Base-by-base conservation (phyloP, 2,113 vertebrate species). In the Platichthys flesus region DNA sequence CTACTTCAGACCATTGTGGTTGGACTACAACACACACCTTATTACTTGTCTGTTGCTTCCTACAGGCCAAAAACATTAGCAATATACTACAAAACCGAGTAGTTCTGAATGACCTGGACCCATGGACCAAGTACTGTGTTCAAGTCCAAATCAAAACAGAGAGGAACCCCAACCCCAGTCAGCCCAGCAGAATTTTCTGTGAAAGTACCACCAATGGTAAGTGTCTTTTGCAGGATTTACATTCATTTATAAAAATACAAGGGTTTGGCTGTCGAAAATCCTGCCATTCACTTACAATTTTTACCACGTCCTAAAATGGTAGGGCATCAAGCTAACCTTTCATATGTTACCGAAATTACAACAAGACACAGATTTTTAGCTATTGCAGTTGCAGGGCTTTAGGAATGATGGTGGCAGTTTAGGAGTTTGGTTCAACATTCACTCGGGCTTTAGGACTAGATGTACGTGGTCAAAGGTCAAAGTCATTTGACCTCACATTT, bases 81-180 rank as follows among this genome's bases (percentile, higher is more conserved):
- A 1, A n/a, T 3, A 0, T 37, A 1, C 35, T 16, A 1, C 85
- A 87, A 52, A 86, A 67, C 35, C 51, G 23, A 3, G 20, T 86
- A 10, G 28, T 86, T 35, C 79, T 95, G 9, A 9, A 0, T 3
- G 0, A 82, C 0, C 74, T 94, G 78, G 76, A 90, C 0, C 82
- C 77, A 2, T 0, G 45, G 79, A 90, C 74, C 3, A 21, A 45
- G 14, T 95, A 95, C 87, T 95, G 94, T 6, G 62, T 93, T 20
- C 59, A 90, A 5, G 93, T 92, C 16, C 75, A 79, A 1, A 79
- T 94, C 71, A 3, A 20, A 60, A 24, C 76, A 0, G 1, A 4
- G 3, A 20, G 0, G 3, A 71, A 61, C 55, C 2, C 0, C 0
- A 82, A 40, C 2, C 42, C 18, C 18, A 67, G 85, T 31, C 0